Conservation (phyloP, 1,140 invertebrate genomes). For the Eufriesea mexicana region DNA sequence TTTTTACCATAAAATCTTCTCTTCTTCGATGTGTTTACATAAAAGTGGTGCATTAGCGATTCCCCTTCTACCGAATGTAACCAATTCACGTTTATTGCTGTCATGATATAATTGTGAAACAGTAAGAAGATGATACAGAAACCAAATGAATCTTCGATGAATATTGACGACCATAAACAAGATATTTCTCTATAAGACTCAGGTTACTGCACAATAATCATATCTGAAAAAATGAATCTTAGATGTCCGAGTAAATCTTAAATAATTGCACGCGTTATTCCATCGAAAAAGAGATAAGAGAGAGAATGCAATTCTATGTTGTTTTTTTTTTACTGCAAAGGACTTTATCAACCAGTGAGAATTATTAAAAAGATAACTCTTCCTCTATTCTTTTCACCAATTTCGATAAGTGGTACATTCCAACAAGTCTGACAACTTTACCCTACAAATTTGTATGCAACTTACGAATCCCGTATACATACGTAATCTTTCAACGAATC, state of each 20-base stretch:
- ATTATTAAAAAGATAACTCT: neutral
- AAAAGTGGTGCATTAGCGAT: constrained; percentile 80
- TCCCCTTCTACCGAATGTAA: constrained; percentile 80
- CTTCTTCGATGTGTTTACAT: constrained; percentile 76
- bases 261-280: neutral
- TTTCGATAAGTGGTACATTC: neutral
- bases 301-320: too few relatives aligned
- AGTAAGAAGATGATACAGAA: neutral
- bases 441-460: neutral
- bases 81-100: constrained; percentile 78
- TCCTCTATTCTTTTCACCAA: neutral
- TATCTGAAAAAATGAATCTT: too few relatives aligned
- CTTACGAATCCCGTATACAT: neutral
- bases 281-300: too few relatives aligned
- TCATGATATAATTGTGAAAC: constrained; percentile 33
- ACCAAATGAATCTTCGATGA: neutral
- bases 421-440: neutral
- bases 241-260: neutral
- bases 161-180: neutral
- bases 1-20: constrained; percentile 79
- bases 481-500: constrained; percentile 41
- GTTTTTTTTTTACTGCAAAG: neutral
- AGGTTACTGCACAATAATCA: neutral
- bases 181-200: neutral
- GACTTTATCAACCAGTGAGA: neutral